Evolutionary conservation across 1,140 invertebrate species (phyloP).

Genomic region (Paraescarpia echinospica): DNA sequence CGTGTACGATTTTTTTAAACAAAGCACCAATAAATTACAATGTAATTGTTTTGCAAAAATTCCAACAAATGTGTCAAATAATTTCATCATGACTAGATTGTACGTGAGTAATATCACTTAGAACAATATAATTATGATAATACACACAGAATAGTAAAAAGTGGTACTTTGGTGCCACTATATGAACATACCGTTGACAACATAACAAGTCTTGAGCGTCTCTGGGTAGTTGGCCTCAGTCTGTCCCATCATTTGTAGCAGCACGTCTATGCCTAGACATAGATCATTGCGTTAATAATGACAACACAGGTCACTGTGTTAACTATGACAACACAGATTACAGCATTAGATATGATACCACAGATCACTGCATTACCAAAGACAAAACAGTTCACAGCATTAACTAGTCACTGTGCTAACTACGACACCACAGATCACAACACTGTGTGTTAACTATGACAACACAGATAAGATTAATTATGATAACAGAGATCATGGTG

Average conservation of each 20-base stretch:
- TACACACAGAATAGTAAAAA: too few relatives aligned
- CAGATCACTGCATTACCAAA: neutral
- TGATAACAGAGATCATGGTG: neutral
- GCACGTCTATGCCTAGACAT: constrained; percentile 7
- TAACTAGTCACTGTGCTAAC: neutral
- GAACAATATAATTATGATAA: too few relatives aligned
- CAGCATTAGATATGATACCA: too few relatives aligned
- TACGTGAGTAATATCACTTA: too few relatives aligned
- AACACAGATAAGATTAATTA: too few relatives aligned
- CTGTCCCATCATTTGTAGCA: constrained; percentile 9
- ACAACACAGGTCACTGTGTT: neutral
- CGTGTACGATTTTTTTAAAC: neutral
- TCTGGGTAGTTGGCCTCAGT: constrained; percentile 28
- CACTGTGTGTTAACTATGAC: too few relatives aligned
- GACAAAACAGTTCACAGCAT: neutral
- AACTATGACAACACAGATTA: neutral
- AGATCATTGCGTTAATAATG: neutral
- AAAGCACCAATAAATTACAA: neutral
- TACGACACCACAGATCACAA: neutral
- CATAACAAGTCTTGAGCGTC: constrained; percentile 14
- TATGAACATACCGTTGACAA: constrained; percentile 23
- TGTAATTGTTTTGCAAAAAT: neutral
- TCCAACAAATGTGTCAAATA: neutral
- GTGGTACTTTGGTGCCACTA: too few relatives aligned
- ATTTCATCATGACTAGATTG: neutral